Percentiles rank a stretch among this genome's conserved stretches.
These are phyloP conservation scores for Psilanteris sp. DNA, from an alignment of 1,140 invertebrate species.

Conservation along the genomic window DNA sequence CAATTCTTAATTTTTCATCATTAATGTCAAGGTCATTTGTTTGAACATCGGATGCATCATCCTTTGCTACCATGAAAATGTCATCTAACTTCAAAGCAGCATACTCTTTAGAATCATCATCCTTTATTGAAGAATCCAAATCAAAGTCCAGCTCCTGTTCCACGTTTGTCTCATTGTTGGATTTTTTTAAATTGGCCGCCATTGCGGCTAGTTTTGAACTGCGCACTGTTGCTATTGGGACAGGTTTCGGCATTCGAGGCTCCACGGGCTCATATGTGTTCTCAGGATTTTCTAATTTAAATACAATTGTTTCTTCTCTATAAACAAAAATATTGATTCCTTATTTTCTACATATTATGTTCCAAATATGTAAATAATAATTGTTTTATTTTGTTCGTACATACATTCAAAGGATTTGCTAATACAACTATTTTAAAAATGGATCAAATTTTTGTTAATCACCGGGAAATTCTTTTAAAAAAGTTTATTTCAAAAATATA, in stretches of 20 bases:
- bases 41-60: too few relatives aligned
- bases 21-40: background rate
- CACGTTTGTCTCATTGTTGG: slow-evolving; percentile 32
- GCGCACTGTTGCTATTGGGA: slow-evolving; percentile 71
- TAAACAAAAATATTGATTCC: too few relatives aligned
- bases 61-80: too few relatives aligned
- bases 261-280: slow-evolving; percentile 3
- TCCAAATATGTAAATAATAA: too few relatives aligned
- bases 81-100: slow-evolving; percentile 66
- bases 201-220: slow-evolving; percentile 77
- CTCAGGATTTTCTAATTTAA: slow-evolving; percentile 60
- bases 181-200: slow-evolving; percentile 75
- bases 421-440: too few relatives aligned
- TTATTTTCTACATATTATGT: too few relatives aligned
- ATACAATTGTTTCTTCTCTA: slow-evolving; percentile 74
- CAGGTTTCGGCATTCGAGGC: slow-evolving; percentile 54
- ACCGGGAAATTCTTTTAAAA: too few relatives aligned
- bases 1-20: background rate
- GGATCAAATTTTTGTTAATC: too few relatives aligned
- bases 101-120: slow-evolving; percentile 49
- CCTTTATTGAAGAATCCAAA: slow-evolving; percentile 4
- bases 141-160: slow-evolving; percentile 57
- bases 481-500: too few relatives aligned
- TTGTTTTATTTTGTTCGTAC: too few relatives aligned
- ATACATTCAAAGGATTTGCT: too few relatives aligned